A percentile compares a stretch with the other conserved stretches of the same genome.
Conservation (phyloP, 2,797 vertebrate genomes). For the Mus minutoides region DNA sequence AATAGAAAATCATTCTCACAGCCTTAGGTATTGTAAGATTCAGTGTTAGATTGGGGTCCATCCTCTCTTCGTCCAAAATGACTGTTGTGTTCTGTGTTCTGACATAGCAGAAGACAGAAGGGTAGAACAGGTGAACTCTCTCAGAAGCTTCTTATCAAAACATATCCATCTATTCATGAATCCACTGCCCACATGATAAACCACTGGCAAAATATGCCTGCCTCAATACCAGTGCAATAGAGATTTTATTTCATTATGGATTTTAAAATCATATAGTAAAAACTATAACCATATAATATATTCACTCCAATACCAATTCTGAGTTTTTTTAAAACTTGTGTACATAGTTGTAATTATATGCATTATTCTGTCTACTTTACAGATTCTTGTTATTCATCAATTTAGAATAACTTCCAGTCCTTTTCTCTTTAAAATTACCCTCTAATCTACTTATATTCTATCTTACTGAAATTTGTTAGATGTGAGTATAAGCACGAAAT, state of each 20-base stretch:
- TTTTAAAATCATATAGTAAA: not conserved
- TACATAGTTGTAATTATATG: not conserved
- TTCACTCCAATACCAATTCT: not conserved
- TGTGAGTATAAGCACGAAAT: not conserved
- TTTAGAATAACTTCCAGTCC: conserved; percentile 18
- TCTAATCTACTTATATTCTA: conserved; percentile 6
- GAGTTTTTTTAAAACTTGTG: not conserved
- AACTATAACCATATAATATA: not conserved
- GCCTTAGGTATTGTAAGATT: no score
- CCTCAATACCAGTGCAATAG: not conserved
- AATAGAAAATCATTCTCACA: not conserved
- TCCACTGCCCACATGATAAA: not conserved
- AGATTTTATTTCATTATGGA: not conserved
- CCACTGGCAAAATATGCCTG: not conserved
- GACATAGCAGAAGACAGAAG: not conserved
- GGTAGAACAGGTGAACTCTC: not conserved
- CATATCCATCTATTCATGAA: not conserved
- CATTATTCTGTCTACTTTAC: not conserved
- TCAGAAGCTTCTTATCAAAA: not conserved
- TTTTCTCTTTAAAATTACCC: conserved; percentile 7
- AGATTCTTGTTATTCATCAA: not conserved
- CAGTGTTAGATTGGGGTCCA: not conserved
- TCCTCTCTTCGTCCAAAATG: not conserved
- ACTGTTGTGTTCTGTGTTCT: not conserved
- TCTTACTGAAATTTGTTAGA: conserved; percentile 42